Base-by-base conservation (phyloP, 2,888 invertebrate species). In the Fragum sueziense region DNA sequence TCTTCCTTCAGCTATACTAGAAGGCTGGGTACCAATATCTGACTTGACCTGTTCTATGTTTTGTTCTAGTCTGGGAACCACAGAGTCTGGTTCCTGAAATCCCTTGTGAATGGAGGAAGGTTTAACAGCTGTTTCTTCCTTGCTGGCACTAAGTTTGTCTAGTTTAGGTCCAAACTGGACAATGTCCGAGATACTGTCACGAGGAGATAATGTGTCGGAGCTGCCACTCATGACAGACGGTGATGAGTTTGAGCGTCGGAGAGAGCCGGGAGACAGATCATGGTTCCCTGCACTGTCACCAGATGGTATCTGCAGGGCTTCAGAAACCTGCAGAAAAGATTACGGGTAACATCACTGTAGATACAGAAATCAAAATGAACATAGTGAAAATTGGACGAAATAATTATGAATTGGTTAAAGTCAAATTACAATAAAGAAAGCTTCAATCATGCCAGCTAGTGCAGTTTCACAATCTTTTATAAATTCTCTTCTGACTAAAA, bases 161-260 rank as follows among this genome's bases (percentile, higher is more conserved):
- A 51, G 29, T 51, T n/a, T 54, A 7, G 77, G 79, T 22, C 76
- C 77, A 67, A 85, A 80, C 70, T 81, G 85, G 2, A 79, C 78
- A 17, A 79, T 73, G 62, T 86, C 86, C 29, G 85, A 85, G 17
- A 84, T 74, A 72, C 85, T 85, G 37, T 86, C 86, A 37, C 85
- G 74, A 9, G 80, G 81, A n/a, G 84, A 85, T 7, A 85, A 71
- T 22, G 82, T 84, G 37, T 86, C 86, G 3, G 80, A 80, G 54
- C 86, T 85, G 51, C 84, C 79, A 79, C 88, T 87, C 34, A 88
- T 67, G 41, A 90, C 68, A 17, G 90, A 90, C 1, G 90, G 90
- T 11, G 89, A 89, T 29, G 90, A 90, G 73, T 86, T 89, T 69
- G 86, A 83, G 20, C 85, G 68, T 11, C 76, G 62, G 25, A 84